Evolutionary conservation across 2,113 vertebrate species (phyloP).

Genomic region (Boleophthalmus pectinirostris): DNA sequence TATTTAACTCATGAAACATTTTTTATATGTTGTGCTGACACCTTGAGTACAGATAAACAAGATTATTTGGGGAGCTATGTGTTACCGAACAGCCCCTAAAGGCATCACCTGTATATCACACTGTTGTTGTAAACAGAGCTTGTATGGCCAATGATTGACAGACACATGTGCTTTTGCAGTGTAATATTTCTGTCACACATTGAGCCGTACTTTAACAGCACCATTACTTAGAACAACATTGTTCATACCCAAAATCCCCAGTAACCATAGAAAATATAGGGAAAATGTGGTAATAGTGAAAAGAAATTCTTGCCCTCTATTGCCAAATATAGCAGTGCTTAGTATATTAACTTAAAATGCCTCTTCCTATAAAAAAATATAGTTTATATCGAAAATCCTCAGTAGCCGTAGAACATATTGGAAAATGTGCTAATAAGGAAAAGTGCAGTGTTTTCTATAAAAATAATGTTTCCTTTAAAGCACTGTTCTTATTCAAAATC

Average conservation of each 20-base stretch:
- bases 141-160: constrained; percentile 36
- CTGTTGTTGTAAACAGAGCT: constrained; percentile 2
- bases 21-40: neutral
- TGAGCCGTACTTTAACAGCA: constrained; percentile 4
- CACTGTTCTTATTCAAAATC: too few species aligned
- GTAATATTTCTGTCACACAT: constrained; percentile 18
- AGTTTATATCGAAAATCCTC: too few species aligned
- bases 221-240: neutral
- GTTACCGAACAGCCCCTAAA: neutral
- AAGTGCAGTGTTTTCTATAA: too few species aligned
- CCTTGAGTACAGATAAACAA: neutral
- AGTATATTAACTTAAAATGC: too few species aligned
- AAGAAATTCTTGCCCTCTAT: too few species aligned
- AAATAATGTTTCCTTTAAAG: too few species aligned
- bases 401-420: too few species aligned
- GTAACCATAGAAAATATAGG: neutral
- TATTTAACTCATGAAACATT: neutral
- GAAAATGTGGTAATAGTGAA: neutral
- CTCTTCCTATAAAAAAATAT: too few species aligned
- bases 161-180: constrained; percentile 33
- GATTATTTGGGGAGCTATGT: neutral
- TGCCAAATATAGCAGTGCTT: too few species aligned
- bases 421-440: too few species aligned
- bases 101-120: neutral
- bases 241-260: neutral